A percentile compares a stretch with the other conserved stretches of the same genome.
Evolutionary conservation across 1,140 invertebrate genomes (phyloP).

Genomic region (Hypothenemus hampei): DNA sequence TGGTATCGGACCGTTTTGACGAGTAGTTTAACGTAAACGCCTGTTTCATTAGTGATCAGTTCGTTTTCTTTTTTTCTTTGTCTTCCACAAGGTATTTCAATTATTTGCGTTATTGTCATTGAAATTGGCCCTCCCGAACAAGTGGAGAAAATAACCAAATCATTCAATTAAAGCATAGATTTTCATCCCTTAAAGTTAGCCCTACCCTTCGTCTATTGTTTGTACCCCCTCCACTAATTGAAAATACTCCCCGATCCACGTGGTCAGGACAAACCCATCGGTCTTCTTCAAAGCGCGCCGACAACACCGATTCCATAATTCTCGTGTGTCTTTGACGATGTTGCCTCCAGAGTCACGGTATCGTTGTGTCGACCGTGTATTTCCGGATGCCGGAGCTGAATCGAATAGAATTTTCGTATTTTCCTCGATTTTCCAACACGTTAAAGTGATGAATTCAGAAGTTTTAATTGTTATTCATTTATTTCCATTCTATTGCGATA

Average conservation of each 20-base stretch:
- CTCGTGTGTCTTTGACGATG: conserved; percentile 19
- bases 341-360: conserved; percentile 11
- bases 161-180: too few relatives aligned
- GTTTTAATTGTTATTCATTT: neutral
- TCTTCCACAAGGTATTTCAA: neutral
- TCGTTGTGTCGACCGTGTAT: conserved; percentile 1
- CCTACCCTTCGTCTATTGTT: neutral
- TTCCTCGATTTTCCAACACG: neutral
- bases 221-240: conserved; percentile 7
- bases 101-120: too few relatives aligned
- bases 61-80: too few relatives aligned
- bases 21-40: conserved; percentile 6
- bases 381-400: conserved; percentile 11
- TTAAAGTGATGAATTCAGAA: conserved; percentile 2
- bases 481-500: neutral
- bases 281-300: conserved; percentile 26
- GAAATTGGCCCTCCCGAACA: too few relatives aligned
- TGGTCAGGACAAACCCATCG: conserved; percentile 22
- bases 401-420: neutral
- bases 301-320: conserved; percentile 25
- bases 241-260: conserved; percentile 12
- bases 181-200: neutral
- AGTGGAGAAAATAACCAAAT: too few relatives aligned
- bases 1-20: neutral
- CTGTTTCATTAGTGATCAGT: conserved; percentile 2